Evolutionary conservation across 2,113 vertebrate genomes (phyloP).

Genomic region (Tetrao urogallus): DNA sequence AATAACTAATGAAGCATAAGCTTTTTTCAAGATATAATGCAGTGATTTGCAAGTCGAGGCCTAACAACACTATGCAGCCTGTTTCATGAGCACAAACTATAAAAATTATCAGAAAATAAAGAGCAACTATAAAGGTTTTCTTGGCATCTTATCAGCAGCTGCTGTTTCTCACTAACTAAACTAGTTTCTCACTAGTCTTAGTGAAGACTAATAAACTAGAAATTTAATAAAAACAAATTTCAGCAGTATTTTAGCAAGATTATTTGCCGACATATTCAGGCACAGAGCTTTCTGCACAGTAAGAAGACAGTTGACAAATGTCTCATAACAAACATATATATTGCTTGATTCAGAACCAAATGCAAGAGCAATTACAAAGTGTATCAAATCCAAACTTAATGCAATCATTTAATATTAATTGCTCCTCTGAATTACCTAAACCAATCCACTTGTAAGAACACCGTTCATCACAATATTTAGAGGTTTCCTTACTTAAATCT

Average conservation of each 20-base stretch:
- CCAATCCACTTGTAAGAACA: neutral
- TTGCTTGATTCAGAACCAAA: neutral
- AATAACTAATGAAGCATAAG: neutral
- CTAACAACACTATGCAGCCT: neutral
- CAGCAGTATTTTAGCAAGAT: neutral
- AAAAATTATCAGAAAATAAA: neutral
- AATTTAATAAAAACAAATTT: neutral
- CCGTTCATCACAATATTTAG: neutral
- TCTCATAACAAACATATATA: neutral
- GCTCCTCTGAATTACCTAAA: neutral
- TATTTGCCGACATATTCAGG: neutral
- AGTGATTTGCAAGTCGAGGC: neutral
- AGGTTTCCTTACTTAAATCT: neutral
- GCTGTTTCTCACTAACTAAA: neutral
- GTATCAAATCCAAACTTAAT: neutral
- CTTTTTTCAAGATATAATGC: neutral
- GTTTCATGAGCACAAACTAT: fast-evolving
- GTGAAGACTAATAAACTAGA: neutral
- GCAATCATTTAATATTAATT: neutral
- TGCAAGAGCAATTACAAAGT: neutral
- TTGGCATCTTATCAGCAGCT: conserved; percentile 1
- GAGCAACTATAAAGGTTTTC: neutral
- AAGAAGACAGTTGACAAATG: neutral
- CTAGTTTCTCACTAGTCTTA: too few relatives aligned
- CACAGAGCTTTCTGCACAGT: neutral